Base-by-base conservation (phyloP, 2,888 invertebrate genomes). In the Autographa gamma region DNA sequence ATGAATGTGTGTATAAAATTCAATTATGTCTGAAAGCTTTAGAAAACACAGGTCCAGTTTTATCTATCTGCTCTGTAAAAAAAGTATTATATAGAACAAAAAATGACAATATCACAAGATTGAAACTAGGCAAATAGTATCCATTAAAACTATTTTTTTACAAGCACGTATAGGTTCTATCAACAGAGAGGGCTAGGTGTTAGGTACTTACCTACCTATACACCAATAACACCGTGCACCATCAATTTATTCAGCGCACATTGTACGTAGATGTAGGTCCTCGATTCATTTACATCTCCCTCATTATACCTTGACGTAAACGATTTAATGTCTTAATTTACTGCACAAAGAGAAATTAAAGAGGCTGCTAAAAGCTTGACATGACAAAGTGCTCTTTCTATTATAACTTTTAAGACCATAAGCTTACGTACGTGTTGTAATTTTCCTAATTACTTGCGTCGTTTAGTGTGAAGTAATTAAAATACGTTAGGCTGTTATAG, bases 301-400 rank as follows among this genome's bases (percentile, higher is more conserved):
- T 89, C 89, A 91, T 92, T 92, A 91, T 87, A 87, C 87, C 88
- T 87, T 89, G 90, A 89, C 91, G 90, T 92, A 93, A 93, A 93
- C 93, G 93, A 93, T 94, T 94, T 94, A 93, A 93, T 92, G 92
- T 93, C 91, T 94, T 93, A 93, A 94, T 95, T 94, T 93, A 91
- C 92, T 91, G 92, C 89, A 92, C 94, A 93, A 94, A 93, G 93
- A 92, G 93, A 93, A 92, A 93, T 94, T 94, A 93, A 94, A 93
- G 91, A 92, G 92, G 89, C 91, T 92, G 93, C 93, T 95, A 93
- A 94, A 92, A 94, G 93, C 94, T 89, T 92, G 93, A 94, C 93
- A 93, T 94, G 94, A 94, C 92, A 92, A 91, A 95, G 95, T 93
- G 93, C 92, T 92, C 92, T 91, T 92, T 92, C 91, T 91, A 90